Evolutionary conservation across 2,888 invertebrate species (phyloP).

Genomic region (Nesidiocoris tenuis): DNA sequence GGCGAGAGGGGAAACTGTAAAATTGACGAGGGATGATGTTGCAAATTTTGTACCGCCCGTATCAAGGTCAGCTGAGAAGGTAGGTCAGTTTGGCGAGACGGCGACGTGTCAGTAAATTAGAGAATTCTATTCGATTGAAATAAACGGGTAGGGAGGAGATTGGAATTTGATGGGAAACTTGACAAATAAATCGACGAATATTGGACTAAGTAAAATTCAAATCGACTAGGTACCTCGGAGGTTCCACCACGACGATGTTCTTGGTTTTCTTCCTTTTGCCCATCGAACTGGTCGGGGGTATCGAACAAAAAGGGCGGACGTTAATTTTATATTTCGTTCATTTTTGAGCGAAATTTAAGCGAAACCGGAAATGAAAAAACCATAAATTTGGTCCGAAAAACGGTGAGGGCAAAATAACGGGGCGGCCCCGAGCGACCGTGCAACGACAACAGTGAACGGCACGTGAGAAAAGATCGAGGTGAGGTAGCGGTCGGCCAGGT

Average conservation of each 20-base stretch:
- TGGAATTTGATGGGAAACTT: too few relatives aligned
- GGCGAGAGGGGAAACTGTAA: too few relatives aligned
- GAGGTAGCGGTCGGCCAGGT: slow-evolving; percentile 12
- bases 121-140: too few relatives aligned
- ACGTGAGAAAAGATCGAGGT: slow-evolving; percentile 13
- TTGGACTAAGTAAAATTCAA: not conserved
- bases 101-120: too few relatives aligned
- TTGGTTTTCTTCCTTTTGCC: slow-evolving; percentile 12
- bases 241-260: slow-evolving; percentile 1
- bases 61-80: too few relatives aligned
- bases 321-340: not conserved
- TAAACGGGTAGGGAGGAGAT: too few relatives aligned
- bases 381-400: not conserved
- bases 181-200: too few relatives aligned
- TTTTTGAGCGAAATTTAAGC: not conserved
- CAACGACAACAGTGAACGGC: slow-evolving; percentile 6
- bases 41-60: too few relatives aligned
- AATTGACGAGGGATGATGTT: too few relatives aligned
- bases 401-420: slow-evolving; percentile 10
- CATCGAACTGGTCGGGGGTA: not conserved
- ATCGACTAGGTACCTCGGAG: slow-evolving; percentile 24
- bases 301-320: not conserved
- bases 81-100: too few relatives aligned
- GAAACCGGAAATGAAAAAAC: not conserved
- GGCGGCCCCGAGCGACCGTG: slow-evolving; percentile 22